Conservation (phyloP, 2,113 vertebrate genomes). For the Macroglossus sobrinus region DNA sequence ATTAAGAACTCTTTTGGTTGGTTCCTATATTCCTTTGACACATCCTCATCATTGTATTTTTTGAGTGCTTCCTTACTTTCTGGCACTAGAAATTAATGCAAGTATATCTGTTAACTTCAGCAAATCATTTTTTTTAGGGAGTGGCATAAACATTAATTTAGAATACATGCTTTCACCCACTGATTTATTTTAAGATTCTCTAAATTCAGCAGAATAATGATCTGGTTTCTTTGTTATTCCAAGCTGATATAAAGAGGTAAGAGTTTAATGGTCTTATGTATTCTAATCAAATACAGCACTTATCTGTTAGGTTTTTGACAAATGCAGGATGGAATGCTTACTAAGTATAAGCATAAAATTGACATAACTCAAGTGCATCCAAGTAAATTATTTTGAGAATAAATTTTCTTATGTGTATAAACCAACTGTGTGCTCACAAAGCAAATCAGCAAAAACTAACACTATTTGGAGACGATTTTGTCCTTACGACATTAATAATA, state of each 20-base stretch:
- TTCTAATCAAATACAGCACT: slow-evolving; percentile 42
- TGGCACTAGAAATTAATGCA: neutral
- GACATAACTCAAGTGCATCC: neutral
- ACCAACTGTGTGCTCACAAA: neutral
- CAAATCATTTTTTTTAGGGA: neutral
- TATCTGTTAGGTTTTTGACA: neutral
- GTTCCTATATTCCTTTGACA: neutral
- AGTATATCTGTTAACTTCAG: neutral
- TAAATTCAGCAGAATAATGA: neutral
- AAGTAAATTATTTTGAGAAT: neutral
- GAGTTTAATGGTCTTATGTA: neutral
- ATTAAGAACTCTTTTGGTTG: neutral
- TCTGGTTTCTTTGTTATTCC: neutral
- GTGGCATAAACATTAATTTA: neutral
- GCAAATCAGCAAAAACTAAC: neutral
- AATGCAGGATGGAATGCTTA: neutral
- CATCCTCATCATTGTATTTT: neutral
- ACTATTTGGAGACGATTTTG: neutral
- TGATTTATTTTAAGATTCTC: slow-evolving; percentile 31
- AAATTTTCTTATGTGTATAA: neutral
- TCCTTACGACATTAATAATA: neutral
- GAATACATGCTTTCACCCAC: neutral
- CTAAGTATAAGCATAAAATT: neutral
- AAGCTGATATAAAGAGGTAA: slow-evolving; percentile 4
- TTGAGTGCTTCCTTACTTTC: neutral